These are phyloP conservation scores for Galaxea fascicularis DNA, from an alignment of 92 coral and sea anemone genomes.

Conservation along the genomic window DNA sequence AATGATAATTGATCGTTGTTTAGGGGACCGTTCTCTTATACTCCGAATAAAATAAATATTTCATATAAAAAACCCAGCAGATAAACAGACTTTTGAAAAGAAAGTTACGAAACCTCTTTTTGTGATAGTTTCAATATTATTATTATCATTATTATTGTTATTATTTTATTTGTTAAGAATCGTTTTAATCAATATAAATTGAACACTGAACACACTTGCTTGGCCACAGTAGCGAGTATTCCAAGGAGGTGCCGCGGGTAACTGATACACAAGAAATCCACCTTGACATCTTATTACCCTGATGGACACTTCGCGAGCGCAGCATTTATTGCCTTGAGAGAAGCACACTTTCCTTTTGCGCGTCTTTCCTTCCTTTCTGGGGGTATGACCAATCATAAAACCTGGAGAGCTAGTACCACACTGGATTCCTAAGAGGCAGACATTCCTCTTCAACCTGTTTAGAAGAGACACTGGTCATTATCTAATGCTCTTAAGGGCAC, in stretches of 20 bases:
- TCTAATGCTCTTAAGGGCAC: neutral
- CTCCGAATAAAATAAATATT: too few species aligned
- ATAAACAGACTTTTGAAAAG: too few species aligned
- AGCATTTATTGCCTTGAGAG: conserved; percentile 21
- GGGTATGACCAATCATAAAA: conserved; percentile 29
- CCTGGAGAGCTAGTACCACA: conserved; percentile 39
- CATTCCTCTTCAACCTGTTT: conserved; percentile 4
- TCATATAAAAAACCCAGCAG: too few species aligned
- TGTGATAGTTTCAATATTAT: too few species aligned
- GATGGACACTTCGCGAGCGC: conserved; percentile 11
- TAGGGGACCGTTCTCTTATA: too few species aligned
- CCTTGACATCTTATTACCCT: conserved; percentile 8
- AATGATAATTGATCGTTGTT: too few species aligned
- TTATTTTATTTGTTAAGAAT: too few species aligned
- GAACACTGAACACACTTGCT: neutral
- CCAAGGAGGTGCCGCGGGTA: conserved; percentile 33
- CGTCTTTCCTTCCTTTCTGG: conserved; percentile 15
- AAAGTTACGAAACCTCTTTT: too few species aligned
- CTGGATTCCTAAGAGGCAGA: neutral
- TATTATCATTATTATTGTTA: too few species aligned
- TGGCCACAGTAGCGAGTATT: conserved; percentile 34
- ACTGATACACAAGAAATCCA: conserved; percentile 27
- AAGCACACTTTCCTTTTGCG: conserved; percentile 39
- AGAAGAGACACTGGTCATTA: neutral
- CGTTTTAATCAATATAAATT: neutral